Base-by-base conservation (phyloP, 2,888 invertebrate species). In the Drosophila ezoana region DNA sequence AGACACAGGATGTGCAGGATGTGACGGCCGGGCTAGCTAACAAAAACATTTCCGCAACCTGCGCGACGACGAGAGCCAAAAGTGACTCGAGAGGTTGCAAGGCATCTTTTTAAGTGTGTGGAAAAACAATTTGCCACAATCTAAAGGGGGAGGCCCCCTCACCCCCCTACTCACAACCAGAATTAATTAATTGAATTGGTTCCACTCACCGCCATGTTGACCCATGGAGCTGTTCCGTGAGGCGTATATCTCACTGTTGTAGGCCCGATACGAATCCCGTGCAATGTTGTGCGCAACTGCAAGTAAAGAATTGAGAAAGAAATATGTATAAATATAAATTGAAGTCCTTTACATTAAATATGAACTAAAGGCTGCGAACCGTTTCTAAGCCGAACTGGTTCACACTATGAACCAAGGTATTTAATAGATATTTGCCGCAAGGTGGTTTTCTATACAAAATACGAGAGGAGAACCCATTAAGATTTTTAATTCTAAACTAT, bases 201-300 rank as follows among this genome's bases (percentile, higher is more conserved):
- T 33, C n/a, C 49, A 86, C 87, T 85, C 45, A 84, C 83, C 85
- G 62, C 48, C 68, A 66, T 59, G 75, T 44, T 65, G 79, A 49
- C 68, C 66, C 63, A 70, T 40, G n/a, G 65, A 60, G 44, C 49
- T 76, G 56, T 58, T 28, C 35, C 79, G 53, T 6, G 79, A 11
- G 13, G 71, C 4, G 23, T 68, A 85, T 33, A 85, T 51, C 41
- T 87, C 83, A 4, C 67, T 37, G 28, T 62, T 76, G 20, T 69
- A 87, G 40, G 52, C 47, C n/a, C 79, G 82, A 66, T 67, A 82
- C 3, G 76, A 41, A 18, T 71, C 74, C 33, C 87, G 73, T 41
- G 59, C 51, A 35, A 85, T 44, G 54, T 65, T 85, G 51, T 81
- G 76, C n/a, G 82, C 56, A 67, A 74, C 83, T 84, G 85, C 28